These are phyloP conservation scores for Psittacula derbiana DNA, from an alignment of 2,797 vertebrate genomes.

Conservation along the genomic window DNA sequence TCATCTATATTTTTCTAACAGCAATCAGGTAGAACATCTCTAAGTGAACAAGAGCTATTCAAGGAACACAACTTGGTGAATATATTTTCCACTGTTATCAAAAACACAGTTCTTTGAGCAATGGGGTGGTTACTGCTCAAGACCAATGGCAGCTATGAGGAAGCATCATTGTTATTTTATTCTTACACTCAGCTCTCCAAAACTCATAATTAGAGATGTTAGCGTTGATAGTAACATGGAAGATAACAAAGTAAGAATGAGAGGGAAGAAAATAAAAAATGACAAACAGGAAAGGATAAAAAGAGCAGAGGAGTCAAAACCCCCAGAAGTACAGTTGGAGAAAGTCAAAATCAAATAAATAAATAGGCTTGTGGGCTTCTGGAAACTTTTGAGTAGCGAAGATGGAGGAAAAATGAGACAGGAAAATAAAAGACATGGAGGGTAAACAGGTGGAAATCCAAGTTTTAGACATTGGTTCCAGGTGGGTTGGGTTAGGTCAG, in stretches of 20 bases:
- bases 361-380: neutral
- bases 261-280: neutral
- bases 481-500: neutral
- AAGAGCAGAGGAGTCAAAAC: neutral
- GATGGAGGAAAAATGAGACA: neutral
- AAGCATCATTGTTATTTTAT: neutral
- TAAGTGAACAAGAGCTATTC: neutral
- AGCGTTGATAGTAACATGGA: neutral
- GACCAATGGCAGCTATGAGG: neutral
- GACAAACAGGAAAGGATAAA: neutral
- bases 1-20: neutral
- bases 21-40: neutral
- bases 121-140: neutral
- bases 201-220: neutral
- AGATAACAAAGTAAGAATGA: neutral
- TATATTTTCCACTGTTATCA: neutral
- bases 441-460: neutral
- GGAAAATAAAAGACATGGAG: neutral
- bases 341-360: neutral
- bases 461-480: neutral
- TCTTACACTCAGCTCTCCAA: neutral
- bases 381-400: neutral
- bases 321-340: neutral
- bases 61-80: neutral
- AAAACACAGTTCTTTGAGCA: neutral